These are phyloP conservation scores for Ophiodon elongatus DNA, from an alignment of 2,113 vertebrate genomes.

Conservation along the genomic window DNA sequence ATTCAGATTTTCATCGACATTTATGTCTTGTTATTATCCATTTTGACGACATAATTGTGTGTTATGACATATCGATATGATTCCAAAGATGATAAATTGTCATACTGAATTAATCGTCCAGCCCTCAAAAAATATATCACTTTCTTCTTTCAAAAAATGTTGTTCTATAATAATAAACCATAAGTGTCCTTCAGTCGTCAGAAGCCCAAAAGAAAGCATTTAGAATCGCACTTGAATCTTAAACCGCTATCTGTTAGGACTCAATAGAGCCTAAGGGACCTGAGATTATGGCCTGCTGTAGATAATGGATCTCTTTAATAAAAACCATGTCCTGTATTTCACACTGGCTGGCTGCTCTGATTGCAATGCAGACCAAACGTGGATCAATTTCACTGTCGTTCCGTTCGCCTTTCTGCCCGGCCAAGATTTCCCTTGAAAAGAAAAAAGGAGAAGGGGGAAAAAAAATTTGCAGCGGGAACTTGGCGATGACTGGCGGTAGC, in stretches of 20 bases:
- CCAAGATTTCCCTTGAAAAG: slow-evolving; percentile 37
- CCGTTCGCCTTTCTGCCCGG: slow-evolving; percentile 39
- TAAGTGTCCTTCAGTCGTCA: slow-evolving; percentile 14
- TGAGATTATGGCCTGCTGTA: slow-evolving; percentile 41
- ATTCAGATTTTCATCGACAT: neutral
- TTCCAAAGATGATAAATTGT: neutral
- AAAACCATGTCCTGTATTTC: slow-evolving; percentile 52
- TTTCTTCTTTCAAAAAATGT: slow-evolving; percentile 9
- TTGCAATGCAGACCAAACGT: slow-evolving; percentile 63
- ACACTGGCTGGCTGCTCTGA: slow-evolving; percentile 65
- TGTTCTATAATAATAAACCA: neutral
- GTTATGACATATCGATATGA: neutral
- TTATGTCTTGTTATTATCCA: neutral
- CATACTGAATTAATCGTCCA: neutral
- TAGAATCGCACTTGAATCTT: slow-evolving; percentile 32
- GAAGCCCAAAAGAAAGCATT: neutral
- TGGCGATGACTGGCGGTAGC: slow-evolving; percentile 12
- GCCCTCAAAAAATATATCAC: neutral
- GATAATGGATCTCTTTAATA: slow-evolving; percentile 57
- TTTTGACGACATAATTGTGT: neutral
- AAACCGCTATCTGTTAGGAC: slow-evolving; percentile 44
- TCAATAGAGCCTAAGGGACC: slow-evolving; percentile 40
- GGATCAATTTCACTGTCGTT: slow-evolving; percentile 65
- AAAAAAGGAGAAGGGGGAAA: neutral
- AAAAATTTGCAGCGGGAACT: neutral